Percentiles rank a stretch among this genome's conserved stretches.
These are phyloP conservation scores for Trematomus bernacchii DNA, from an alignment of 2,797 vertebrate genomes.

Conservation along the genomic window DNA sequence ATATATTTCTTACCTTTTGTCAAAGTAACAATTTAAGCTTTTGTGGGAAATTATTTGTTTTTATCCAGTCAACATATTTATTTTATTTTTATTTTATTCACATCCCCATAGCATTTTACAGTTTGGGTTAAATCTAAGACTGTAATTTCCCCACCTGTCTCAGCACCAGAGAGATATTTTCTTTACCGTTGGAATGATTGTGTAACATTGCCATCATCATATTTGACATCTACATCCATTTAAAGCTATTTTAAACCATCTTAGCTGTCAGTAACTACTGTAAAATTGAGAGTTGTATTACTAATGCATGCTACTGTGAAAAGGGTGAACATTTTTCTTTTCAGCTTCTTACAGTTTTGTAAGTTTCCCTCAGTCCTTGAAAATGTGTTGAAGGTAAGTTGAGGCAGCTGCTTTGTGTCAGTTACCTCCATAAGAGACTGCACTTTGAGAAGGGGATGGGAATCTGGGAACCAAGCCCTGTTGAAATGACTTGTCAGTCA, in stretches of 20 bases:
- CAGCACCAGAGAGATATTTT: background rate
- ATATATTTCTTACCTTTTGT: background rate
- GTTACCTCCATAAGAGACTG: conserved; percentile 56
- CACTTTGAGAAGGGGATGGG: conserved; percentile 45
- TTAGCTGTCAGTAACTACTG: conserved; percentile 4
- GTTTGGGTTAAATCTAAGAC: background rate
- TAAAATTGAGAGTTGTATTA: conserved; percentile 18
- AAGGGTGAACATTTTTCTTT: conserved; percentile 1
- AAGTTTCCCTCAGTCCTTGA: conserved; percentile 57
- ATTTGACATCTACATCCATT: background rate
- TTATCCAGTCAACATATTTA: conserved; percentile 4
- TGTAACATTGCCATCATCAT: background rate
- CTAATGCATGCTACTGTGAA: conserved; percentile 2
- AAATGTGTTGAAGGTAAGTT: conserved; percentile 54
- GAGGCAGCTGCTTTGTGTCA: conserved; percentile 53
- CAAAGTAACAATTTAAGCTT: background rate
- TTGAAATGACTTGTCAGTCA: conserved; percentile 82
- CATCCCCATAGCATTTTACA: background rate
- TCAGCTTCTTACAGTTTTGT: conserved; percentile 13
- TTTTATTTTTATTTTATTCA: conserved; percentile 1
- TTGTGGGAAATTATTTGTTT: background rate
- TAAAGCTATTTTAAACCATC: background rate
- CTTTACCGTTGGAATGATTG: background rate
- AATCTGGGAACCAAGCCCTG: conserved; percentile 68
- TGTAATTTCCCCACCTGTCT: background rate